Evolutionary conservation across 2,797 vertebrate species (phyloP).

Genomic region (Pseudomugil tenellus): DNA sequence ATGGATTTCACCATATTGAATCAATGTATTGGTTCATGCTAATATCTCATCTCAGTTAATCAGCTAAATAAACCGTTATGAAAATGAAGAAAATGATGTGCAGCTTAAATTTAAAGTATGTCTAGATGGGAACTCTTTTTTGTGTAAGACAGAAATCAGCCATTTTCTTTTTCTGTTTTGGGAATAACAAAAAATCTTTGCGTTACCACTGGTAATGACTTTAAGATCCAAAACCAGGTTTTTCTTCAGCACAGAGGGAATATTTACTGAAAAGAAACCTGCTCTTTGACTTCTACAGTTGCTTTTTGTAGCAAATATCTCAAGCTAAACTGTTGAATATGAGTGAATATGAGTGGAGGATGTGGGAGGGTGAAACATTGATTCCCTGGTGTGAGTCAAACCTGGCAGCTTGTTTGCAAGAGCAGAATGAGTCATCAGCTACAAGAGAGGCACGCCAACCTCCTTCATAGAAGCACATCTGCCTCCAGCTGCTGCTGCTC

Average conservation of each 20-base stretch:
- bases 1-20: too few relatives aligned
- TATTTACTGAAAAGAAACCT: neutral
- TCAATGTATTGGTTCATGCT: too few relatives aligned
- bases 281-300: neutral
- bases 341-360: conserved; percentile 27
- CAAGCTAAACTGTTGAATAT: conserved; percentile 19
- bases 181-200: neutral
- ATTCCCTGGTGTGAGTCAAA: conserved; percentile 48
- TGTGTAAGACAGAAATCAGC: neutral
- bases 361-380: conserved; percentile 51
- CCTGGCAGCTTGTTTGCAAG: conserved; percentile 27
- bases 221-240: neutral
- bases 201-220: conserved; percentile 26
- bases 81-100: too few relatives aligned
- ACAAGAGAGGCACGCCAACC: conserved; percentile 18
- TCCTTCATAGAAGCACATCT: conserved; percentile 9
- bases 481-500: conserved; percentile 11
- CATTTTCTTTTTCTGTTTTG: neutral
- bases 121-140: neutral
- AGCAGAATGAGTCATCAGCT: conserved; percentile 56
- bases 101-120: neutral
- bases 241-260: conserved; percentile 1
- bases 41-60: too few relatives aligned
- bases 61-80: too few relatives aligned
- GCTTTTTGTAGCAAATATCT: neutral